Base-by-base conservation (phyloP, 1,140 invertebrate species). In the Adelges cooleyi region DNA sequence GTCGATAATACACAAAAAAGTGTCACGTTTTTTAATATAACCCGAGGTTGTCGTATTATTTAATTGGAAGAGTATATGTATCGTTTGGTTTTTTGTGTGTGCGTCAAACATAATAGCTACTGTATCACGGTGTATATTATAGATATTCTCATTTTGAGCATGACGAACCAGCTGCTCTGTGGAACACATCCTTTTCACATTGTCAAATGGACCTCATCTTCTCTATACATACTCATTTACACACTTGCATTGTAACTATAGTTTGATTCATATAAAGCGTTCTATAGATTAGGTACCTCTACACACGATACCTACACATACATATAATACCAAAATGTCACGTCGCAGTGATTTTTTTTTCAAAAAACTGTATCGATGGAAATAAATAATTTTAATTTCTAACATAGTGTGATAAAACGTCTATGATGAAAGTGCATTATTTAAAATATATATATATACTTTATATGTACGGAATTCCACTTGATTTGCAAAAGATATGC, bases 11-110 rank as follows among this genome's bases (percentile, higher is more conserved):
- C 27, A 54, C 27, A 33, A 18, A n/a, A 17, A 44, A 33, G 40
- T n/a, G 44, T 62, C 56, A 62, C 42, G 56, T 48, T 48, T 62
- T n/a, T 62, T 48, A 29, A 48, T 62, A 62, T 8, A 48, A 62
- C 56, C 25, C 17, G 25, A 62, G 56, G 25, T 48, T 62, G 42
- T 62, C 42, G 44, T 8, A 62, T 48, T 46, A 62, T 33, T 46
- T 62, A 48, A 62, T 62, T 62, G 56, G 56, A 62, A 62, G 25
- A 40, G 38, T 62, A 62, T 48, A 8, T 44, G 10, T 59, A 46
- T 48, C 23, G 46, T 46, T 46, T n/a, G n/a, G n/a, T n/a, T 25
- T 48, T 62, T 59, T 56, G 42, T 48, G 46, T 62, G 44, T 11
- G 40, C 38, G 5, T 46, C 17, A 46, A 46, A 62, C 40, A 33